Evolutionary conservation across 35 echinoderm and acorn worm genomes (phyloP).

Genomic region (Hemicentrotus pulcherrimus): DNA sequence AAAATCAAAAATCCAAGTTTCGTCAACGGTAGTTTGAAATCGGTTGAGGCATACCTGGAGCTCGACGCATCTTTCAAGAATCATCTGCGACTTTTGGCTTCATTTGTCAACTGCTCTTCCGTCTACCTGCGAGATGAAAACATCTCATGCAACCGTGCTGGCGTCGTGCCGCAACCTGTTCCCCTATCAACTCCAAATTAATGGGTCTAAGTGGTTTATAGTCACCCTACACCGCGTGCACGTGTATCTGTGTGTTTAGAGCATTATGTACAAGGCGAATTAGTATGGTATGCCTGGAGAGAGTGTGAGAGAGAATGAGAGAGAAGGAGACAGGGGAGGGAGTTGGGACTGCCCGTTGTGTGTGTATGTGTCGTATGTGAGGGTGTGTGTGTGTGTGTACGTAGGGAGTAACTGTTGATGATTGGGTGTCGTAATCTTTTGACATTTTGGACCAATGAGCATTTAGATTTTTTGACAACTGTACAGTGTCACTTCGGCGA

Average conservation of each 20-base stretch:
- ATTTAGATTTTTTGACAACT: conserved; percentile 19
- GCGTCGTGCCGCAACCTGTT: background rate
- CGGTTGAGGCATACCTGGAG: background rate
- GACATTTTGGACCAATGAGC: conserved; percentile 48
- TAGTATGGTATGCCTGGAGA: conserved; percentile 9
- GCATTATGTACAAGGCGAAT: conserved; percentile 12
- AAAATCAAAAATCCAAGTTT: background rate
- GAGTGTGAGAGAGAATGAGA: background rate
- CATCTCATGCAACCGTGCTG: background rate
- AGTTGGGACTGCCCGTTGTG: background rate
- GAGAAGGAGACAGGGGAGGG: background rate
- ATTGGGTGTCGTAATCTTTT: conserved; percentile 42
- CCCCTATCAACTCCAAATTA: conserved; percentile 30
- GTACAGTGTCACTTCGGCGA: background rate
- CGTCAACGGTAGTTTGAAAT: background rate
- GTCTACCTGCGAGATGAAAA: background rate
- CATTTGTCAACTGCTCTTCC: background rate
- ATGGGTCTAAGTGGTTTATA: conserved; percentile 46
- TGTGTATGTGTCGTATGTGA: background rate
- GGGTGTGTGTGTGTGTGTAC: conserved; percentile 23
- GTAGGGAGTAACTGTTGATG: conserved; percentile 14
- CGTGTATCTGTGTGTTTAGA: conserved; percentile 38
- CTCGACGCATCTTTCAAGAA: background rate
- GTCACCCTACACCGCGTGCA: conserved; percentile 24
- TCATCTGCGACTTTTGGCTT: background rate